Evolutionary conservation across 1,140 invertebrate genomes (phyloP).

Genomic region (Drosophila subpulchrella): DNA sequence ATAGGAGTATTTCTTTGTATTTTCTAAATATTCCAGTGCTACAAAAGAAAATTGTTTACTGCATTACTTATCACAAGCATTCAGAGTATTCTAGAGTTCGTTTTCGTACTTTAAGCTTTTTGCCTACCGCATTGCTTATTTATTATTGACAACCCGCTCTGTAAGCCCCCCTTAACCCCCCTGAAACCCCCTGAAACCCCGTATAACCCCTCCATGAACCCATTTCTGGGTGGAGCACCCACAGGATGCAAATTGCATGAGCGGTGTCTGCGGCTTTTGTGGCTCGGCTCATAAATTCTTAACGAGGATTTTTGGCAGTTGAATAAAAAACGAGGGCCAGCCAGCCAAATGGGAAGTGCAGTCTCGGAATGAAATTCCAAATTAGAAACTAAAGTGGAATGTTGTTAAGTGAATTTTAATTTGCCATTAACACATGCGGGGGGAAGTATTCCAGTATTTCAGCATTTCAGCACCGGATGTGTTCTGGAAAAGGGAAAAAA

Average conservation of each 20-base stretch:
- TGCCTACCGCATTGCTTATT: slow-evolving; percentile 64
- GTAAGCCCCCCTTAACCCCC: background rate
- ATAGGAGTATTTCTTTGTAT: no score
- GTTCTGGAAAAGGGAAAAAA: slow-evolving; percentile 46
- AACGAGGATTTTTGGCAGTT: slow-evolving; percentile 66
- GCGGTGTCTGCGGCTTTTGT: slow-evolving; percentile 69
- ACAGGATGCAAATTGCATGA: slow-evolving; percentile 71
- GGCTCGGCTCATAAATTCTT: slow-evolving; percentile 69
- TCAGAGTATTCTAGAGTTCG: background rate
- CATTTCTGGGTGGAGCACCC: slow-evolving; percentile 19
- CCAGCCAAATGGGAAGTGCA: slow-evolving; percentile 7
- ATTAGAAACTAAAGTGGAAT: slow-evolving; percentile 70
- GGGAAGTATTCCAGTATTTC: background rate
- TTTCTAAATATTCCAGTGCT: no score
- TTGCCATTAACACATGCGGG: slow-evolving; percentile 64
- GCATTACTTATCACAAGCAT: no score
- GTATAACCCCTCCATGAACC: background rate
- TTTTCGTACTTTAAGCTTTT: background rate
- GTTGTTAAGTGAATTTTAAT: slow-evolving; percentile 81
- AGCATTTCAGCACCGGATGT: slow-evolving; percentile 31
- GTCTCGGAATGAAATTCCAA: slow-evolving; percentile 55
- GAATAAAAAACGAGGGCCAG: slow-evolving; percentile 33
- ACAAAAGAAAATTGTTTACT: no score
- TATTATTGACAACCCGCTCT: slow-evolving; percentile 62
- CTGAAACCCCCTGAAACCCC: background rate